Base-by-base conservation (phyloP, 1,140 invertebrate species). In the Drosophila kepulauana region DNA sequence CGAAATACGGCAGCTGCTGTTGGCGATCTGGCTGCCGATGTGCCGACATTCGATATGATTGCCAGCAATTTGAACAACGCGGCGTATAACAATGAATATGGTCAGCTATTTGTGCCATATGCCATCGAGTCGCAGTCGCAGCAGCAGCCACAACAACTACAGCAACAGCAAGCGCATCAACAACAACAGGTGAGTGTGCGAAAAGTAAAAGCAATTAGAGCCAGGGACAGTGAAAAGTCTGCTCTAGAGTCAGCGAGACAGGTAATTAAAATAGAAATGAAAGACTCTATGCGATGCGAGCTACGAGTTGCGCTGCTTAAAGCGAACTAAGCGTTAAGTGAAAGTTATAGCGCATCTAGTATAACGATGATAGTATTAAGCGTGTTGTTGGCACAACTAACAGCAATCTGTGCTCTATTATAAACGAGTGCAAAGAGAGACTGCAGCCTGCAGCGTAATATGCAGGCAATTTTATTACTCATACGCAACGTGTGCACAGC, bases 181-280 rank as follows among this genome's bases (percentile, higher is more conserved):
- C 70, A 59, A 48, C 84, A 82, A 77, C 84, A 88, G 80, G 84
- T 88, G 57, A 88, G 85, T 75, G 80, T 75, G 69, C 20, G 8
- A 20, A 41, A 57, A 57, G 15, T 57, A 20, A 57, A 57, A 41
- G 33, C 54, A 57, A 57, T 54, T 54, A 33, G 30, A 8, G 7
- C 30, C 30, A 33, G 30, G 28, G 7, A 1, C 30, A 54, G 13
- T 33, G 1, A 28, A 11, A 33, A 4, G 8, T 30, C 25, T 33
- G 51, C 28, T 5, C 6, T 11, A 6, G 11, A 33, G 30, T 33
- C 51, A 57, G 35, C 4, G 5, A n/a, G 54, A 43, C 15, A 57
- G 13, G 13, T 57, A 57, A 57, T 57, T 57, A 41, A 57, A 41
- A 11, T 57, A 15, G 13, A 11, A 20, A 57, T 15, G 33, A 6